A percentile compares a stretch with the other conserved stretches of the same genome.
phyloP scores from a whole-genome alignment of 1,140 invertebrate species.

The Kradibia gibbosae region DNA sequence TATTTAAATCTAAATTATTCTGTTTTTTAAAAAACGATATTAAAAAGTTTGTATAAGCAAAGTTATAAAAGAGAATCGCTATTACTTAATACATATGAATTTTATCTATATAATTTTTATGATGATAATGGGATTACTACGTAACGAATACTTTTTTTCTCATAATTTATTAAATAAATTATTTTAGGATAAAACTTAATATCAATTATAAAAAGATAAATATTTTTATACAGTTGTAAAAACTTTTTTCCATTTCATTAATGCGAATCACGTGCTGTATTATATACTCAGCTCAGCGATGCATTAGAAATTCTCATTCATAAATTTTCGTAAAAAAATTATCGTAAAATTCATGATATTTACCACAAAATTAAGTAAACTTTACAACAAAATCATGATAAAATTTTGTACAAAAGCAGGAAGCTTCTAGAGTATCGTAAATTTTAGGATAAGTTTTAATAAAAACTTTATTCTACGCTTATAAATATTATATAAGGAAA shows the following conservation, averaged over 20 bases:
- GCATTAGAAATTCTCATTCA: slow-evolving; percentile 22
- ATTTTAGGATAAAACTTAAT: slow-evolving; percentile 1
- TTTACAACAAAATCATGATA: slow-evolving; percentile 32
- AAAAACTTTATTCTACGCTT: not conserved
- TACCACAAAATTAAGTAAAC: slow-evolving; percentile 15
- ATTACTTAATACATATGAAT: not conserved
- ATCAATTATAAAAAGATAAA: slow-evolving; percentile 11
- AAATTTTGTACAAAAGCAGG: slow-evolving; percentile 10
- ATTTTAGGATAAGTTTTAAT: slow-evolving; percentile 9
- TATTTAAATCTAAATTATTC: slow-evolving; percentile 22
- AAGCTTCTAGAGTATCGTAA: slow-evolving; percentile 15
- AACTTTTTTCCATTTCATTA: slow-evolving; percentile 30
- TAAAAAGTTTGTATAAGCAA: not conserved
- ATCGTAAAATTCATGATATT: slow-evolving; percentile 36
- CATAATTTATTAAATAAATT: not conserved
- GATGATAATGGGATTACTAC: not conserved
- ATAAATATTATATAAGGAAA: not conserved
- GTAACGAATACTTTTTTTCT: not conserved
- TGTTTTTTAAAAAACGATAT: not conserved
- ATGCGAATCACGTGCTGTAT: slow-evolving; percentile 25
- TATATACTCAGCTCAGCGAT: slow-evolving; percentile 22
- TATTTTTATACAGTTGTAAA: slow-evolving; percentile 19
- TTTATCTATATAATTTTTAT: not conserved
- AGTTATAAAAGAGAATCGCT: not conserved
- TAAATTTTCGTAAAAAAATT: slow-evolving; percentile 31